Percentiles rank a stretch among this genome's conserved stretches.
Evolutionary conservation across 2,888 invertebrate genomes (phyloP).

Genomic region (Busseola fusca): DNA sequence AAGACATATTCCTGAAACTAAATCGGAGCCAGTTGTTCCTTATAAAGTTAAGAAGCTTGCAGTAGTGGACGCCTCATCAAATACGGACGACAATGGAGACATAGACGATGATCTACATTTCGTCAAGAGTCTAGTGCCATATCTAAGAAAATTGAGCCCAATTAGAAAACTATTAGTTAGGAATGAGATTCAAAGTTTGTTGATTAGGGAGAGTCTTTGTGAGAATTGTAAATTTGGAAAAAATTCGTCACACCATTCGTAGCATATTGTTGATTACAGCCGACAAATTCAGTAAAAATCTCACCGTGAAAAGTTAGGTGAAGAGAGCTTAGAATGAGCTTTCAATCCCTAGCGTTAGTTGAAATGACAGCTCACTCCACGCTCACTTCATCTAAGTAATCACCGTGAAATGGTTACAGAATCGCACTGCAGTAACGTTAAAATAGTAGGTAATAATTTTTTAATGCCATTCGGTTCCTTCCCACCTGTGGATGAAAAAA

Average conservation of each 20-base stretch:
- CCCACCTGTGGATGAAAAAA: background rate
- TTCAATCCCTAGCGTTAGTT: too few relatives aligned
- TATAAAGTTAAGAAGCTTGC: slow-evolving; percentile 27
- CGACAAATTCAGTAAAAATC: too few relatives aligned
- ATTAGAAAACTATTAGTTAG: slow-evolving; percentile 64
- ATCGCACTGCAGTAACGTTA: background rate
- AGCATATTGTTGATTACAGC: background rate
- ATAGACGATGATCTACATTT: slow-evolving; percentile 63
- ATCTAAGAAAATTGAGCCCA: slow-evolving; percentile 61
- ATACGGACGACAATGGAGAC: slow-evolving; percentile 26
- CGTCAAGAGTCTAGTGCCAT: slow-evolving; percentile 65
- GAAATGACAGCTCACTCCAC: too few relatives aligned
- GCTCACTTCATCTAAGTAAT: too few relatives aligned
- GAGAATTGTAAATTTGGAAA: slow-evolving; percentile 52
- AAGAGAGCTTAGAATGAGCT: too few relatives aligned
- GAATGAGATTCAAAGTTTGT: slow-evolving; percentile 65
- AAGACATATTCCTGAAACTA: slow-evolving; percentile 26
- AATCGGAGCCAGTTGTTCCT: background rate
- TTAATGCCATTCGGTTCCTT: background rate
- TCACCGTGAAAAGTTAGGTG: too few relatives aligned
- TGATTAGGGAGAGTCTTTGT: slow-evolving; percentile 64
- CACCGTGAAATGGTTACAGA: too few relatives aligned
- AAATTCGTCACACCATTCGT: background rate
- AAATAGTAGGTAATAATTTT: slow-evolving; percentile 1
- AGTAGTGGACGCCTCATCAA: slow-evolving; percentile 18